These are phyloP conservation scores for Drosophila aldrichi DNA, from an alignment of 2,888 invertebrate genomes.

Conservation along the genomic window DNA sequence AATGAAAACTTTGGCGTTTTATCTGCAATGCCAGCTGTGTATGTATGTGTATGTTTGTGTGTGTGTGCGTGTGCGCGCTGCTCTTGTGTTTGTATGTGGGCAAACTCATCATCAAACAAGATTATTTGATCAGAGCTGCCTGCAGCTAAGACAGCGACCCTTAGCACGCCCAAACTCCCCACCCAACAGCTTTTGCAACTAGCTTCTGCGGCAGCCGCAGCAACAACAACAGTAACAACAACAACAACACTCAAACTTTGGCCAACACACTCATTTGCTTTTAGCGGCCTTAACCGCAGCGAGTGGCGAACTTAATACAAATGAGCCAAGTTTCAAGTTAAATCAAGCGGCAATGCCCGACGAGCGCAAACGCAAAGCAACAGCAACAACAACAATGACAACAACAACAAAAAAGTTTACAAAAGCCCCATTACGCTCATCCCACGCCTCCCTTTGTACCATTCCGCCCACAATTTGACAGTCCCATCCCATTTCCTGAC, in stretches of 20 bases:
- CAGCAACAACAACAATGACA: neutral
- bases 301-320: conserved; percentile 75
- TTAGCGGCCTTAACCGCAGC: conserved; percentile 61
- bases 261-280: conserved; percentile 76
- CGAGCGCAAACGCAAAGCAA: conserved; percentile 35
- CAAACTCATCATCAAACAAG: conserved; percentile 80
- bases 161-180: neutral
- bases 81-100: conserved; percentile 51
- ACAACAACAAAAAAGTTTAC: conserved; percentile 16
- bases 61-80: conserved; percentile 9
- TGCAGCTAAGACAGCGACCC: conserved; percentile 52
- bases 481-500: neutral
- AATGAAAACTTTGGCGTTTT: conserved; percentile 75
- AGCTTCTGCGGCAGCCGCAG: conserved; percentile 13
- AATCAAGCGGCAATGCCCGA: conserved; percentile 70
- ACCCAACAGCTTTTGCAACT: neutral
- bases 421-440: conserved; percentile 7
- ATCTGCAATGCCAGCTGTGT: conserved; percentile 58
- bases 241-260: conserved; percentile 51
- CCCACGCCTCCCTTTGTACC: neutral
- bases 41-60: conserved; percentile 25
- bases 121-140: conserved; percentile 77
- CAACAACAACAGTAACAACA: conserved; percentile 12
- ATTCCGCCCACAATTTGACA: neutral
- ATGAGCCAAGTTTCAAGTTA: conserved; percentile 79